A percentile compares a stretch with the other conserved stretches of the same genome.
These are phyloP conservation scores for Pelecanus crispus DNA, from an alignment of 2,113 vertebrate species.

Conservation along the genomic window DNA sequence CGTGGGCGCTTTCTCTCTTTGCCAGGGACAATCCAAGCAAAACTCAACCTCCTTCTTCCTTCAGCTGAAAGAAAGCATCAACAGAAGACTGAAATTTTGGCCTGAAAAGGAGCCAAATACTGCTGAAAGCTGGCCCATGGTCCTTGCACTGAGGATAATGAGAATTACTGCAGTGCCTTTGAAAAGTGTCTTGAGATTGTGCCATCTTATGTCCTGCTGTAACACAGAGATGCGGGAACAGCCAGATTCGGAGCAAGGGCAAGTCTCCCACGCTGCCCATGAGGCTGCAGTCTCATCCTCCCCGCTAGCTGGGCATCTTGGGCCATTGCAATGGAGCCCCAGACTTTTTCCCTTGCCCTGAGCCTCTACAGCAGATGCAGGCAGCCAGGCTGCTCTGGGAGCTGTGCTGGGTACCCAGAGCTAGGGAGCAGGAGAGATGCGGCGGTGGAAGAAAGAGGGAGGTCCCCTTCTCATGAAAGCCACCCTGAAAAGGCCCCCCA, in stretches of 20 bases:
- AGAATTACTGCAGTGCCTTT: neutral
- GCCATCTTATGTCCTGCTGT: neutral
- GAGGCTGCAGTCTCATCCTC: neutral
- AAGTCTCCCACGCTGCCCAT: fast-evolving
- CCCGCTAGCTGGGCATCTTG: neutral
- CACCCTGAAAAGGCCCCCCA: neutral
- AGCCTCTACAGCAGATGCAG: neutral
- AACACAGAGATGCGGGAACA: neutral
- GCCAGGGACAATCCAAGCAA: conserved; percentile 55
- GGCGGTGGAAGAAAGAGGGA: neutral
- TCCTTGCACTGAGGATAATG: neutral
- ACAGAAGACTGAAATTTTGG: conserved; percentile 12
- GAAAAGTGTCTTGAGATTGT: neutral
- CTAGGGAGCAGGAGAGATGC: neutral
- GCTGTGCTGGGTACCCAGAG: neutral
- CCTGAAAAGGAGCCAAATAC: conserved; percentile 7
- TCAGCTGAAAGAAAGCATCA: conserved; percentile 34
- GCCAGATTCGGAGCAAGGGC: neutral
- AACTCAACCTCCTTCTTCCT: conserved; percentile 36
- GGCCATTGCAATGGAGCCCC: fast-evolving
- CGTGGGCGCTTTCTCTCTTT: conserved; percentile 15
- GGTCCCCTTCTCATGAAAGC: neutral
- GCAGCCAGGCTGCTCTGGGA: neutral
- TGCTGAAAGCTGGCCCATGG: neutral
- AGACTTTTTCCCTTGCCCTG: neutral